These are phyloP conservation scores for Ariopsis seemanni DNA, from an alignment of 2,113 vertebrate species.

Conservation along the genomic window DNA sequence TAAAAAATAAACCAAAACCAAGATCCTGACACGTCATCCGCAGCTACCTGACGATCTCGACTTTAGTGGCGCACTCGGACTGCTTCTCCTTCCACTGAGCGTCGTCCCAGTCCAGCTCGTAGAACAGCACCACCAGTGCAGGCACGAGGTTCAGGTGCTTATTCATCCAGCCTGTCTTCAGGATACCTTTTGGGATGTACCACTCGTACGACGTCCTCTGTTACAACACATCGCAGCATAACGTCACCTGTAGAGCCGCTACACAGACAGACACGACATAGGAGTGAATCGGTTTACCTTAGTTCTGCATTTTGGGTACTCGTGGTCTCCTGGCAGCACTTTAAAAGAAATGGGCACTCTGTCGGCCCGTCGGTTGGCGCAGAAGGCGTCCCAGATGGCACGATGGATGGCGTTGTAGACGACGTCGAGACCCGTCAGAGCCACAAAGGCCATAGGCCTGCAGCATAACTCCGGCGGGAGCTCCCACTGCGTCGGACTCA, in stretches of 20 bases:
- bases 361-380: conserved; percentile 92
- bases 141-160: conserved; percentile 96
- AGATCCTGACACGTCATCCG: background rate
- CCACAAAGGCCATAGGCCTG: conserved; percentile 96
- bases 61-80: conserved; percentile 91
- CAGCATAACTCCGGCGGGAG: conserved; percentile 96
- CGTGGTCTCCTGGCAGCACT: conserved; percentile 93
- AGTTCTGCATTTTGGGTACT: conserved; percentile 95
- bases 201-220: conserved; percentile 96
- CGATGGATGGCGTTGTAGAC: conserved; percentile 93
- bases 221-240: background rate
- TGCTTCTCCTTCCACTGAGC: conserved; percentile 98
- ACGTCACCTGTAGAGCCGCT: background rate
- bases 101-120: conserved; percentile 97
- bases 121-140: conserved; percentile 94
- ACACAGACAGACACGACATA: no score
- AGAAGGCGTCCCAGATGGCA: conserved; percentile 97
- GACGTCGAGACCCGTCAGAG: conserved; percentile 92
- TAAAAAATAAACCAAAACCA: no score
- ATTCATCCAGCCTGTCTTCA: conserved; percentile 99
- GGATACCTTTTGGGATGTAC: conserved; percentile 98
- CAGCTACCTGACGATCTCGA: conserved; percentile 93
- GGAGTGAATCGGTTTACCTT: conserved; percentile 74
- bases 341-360: conserved; percentile 97
- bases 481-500: conserved; percentile 89